These are phyloP conservation scores for Paralvinella palmiformis DNA, from an alignment of 1,140 invertebrate species.

Conservation along the genomic window DNA sequence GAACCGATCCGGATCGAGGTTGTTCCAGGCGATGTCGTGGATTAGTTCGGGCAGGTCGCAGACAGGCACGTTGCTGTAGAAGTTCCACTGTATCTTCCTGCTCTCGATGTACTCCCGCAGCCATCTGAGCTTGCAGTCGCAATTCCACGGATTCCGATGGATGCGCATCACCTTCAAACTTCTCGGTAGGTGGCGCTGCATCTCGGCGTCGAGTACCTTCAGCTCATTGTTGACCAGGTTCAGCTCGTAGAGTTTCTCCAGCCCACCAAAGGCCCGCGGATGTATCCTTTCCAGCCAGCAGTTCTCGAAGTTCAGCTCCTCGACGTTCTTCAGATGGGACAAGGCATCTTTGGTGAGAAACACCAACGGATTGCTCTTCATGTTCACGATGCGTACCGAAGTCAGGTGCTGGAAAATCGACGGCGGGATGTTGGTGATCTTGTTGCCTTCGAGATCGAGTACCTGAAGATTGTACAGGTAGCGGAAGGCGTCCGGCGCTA, in stretches of 20 bases:
- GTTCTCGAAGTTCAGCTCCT: slow-evolving; percentile 25
- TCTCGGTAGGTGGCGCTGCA: background rate
- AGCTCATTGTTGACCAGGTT: slow-evolving; percentile 36
- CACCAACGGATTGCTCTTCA: slow-evolving; percentile 33
- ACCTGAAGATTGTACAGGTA: slow-evolving; percentile 26
- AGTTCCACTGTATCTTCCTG: slow-evolving; percentile 19
- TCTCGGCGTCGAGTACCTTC: slow-evolving; percentile 17
- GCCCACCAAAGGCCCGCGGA: slow-evolving; percentile 5
- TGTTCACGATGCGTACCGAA: slow-evolving; percentile 25
- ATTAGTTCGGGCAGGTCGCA: slow-evolving; percentile 13
- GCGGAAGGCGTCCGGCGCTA: slow-evolving; percentile 30
- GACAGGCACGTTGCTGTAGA: slow-evolving; percentile 11
- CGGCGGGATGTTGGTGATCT: slow-evolving; percentile 26
- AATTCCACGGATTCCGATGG: slow-evolving; percentile 40
- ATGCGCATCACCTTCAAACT: slow-evolving; percentile 24
- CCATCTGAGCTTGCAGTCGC: slow-evolving; percentile 33
- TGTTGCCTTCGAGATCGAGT: slow-evolving; percentile 38
- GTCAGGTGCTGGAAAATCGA: slow-evolving; percentile 24
- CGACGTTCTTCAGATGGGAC: slow-evolving; percentile 25
- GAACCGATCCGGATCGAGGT: slow-evolving; percentile 10
- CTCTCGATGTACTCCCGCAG: slow-evolving; percentile 5
- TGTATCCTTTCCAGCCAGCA: slow-evolving; percentile 14
- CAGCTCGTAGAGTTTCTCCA: slow-evolving; percentile 13
- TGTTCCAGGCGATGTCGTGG: slow-evolving; percentile 7
- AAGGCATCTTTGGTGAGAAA: slow-evolving; percentile 29